Evolutionary conservation across 2,113 vertebrate species (phyloP).

Genomic region (Microtus ochrogaster): DNA sequence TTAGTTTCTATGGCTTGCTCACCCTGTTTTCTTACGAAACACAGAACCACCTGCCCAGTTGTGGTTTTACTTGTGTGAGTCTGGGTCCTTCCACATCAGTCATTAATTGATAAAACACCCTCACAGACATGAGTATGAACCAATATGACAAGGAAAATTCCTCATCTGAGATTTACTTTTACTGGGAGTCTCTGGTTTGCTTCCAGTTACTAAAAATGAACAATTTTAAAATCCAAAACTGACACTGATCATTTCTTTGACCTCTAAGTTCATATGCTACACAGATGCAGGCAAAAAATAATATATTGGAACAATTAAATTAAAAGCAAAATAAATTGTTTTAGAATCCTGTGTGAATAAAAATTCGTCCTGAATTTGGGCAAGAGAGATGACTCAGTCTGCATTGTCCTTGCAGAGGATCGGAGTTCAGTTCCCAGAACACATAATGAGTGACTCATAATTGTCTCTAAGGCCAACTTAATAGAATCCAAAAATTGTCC

Average conservation of each 20-base stretch:
- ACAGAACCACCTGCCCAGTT: neutral
- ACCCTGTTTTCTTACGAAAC: neutral
- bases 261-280: neutral
- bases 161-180: neutral
- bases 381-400: neutral
- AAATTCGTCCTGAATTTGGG: too few relatives aligned
- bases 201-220: neutral
- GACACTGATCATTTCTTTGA: neutral
- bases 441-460: neutral
- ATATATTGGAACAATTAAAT: neutral
- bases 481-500: neutral
- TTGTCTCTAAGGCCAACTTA: neutral
- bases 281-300: neutral
- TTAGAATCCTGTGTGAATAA: neutral
- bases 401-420: neutral
- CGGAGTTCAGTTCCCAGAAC: neutral
- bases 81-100: neutral
- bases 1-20: neutral
- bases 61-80: rapidly evolving
- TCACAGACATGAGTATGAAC: neutral
- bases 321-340: neutral
- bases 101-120: neutral
- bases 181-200: neutral
- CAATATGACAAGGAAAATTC: neutral
- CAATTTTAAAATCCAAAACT: neutral